Evolutionary conservation across 2,113 vertebrate species (phyloP).

Genomic region (Panthera leo): DNA sequence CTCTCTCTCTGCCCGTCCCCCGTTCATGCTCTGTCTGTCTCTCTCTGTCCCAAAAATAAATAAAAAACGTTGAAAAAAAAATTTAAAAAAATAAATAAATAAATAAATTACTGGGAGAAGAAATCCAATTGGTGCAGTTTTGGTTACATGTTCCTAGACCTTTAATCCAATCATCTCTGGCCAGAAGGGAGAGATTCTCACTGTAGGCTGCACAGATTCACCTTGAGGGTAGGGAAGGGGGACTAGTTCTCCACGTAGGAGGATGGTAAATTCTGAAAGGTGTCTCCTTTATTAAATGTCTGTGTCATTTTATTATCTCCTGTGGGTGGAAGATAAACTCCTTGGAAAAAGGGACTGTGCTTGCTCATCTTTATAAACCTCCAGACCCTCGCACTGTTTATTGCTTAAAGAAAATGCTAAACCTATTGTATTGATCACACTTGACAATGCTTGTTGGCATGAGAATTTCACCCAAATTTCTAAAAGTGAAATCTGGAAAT

Average conservation of each 20-base stretch:
- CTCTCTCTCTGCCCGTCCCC: too few relatives aligned
- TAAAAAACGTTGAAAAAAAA: too few relatives aligned
- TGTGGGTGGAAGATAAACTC: not conserved
- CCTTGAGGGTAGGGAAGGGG: not conserved
- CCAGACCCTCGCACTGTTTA: not conserved
- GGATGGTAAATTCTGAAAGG: not conserved
- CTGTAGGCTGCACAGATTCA: not conserved
- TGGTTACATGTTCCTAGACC: not conserved
- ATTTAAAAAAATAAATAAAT: too few relatives aligned
- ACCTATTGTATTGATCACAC: not conserved
- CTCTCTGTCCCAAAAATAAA: too few relatives aligned
- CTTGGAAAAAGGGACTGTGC: not conserved
- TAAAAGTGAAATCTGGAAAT: constrained; percentile 22
- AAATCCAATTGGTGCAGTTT: not conserved
- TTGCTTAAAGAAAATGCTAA: not conserved
- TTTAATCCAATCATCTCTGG: not conserved
- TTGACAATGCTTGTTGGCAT: not conserved
- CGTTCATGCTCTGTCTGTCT: too few relatives aligned
- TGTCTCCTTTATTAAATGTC: not conserved
- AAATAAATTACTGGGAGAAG: not conserved
- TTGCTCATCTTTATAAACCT: not conserved
- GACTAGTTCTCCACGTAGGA: not conserved
- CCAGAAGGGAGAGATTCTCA: not conserved
- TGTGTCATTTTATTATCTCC: not conserved
- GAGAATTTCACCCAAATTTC: not conserved